phyloP scores from a whole-genome alignment of 1,140 invertebrate species.

The Dreissena polymorpha region DNA sequence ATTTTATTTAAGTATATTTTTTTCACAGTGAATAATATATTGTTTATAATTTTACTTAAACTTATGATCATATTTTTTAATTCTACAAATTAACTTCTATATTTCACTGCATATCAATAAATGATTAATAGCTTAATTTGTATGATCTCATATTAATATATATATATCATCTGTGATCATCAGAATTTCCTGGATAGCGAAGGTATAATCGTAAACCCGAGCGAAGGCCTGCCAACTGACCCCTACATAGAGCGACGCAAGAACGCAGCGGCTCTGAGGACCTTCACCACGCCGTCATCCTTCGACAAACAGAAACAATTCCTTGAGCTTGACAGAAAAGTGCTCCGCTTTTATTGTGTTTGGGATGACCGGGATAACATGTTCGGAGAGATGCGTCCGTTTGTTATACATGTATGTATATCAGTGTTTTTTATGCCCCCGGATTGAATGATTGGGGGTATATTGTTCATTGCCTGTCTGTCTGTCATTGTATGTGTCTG shows the following conservation, averaged over 20 bases:
- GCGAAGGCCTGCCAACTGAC: conserved; percentile 87
- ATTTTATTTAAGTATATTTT: no score
- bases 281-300: conserved; percentile 75
- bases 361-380: conserved; percentile 88
- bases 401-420: conserved; percentile 78
- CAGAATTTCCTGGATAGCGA: conserved; percentile 91
- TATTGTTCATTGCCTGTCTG: no score
- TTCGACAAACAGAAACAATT: conserved; percentile 80
- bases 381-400: conserved; percentile 84
- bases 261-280: conserved; percentile 72
- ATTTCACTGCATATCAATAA: no score
- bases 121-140: no score
- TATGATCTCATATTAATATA: no score
- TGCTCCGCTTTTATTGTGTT: conserved; percentile 86
- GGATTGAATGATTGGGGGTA: no score
- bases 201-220: conserved; percentile 88
- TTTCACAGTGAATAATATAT: no score
- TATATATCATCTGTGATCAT: no score
- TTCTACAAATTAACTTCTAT: neutral
- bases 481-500: no score
- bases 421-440: no score
- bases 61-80: neutral
- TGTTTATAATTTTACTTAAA: no score
- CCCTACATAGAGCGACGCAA: conserved; percentile 83
- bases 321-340: conserved; percentile 80